Conservation (phyloP, 1,140 invertebrate species). For the Zaprionus davidi region DNA sequence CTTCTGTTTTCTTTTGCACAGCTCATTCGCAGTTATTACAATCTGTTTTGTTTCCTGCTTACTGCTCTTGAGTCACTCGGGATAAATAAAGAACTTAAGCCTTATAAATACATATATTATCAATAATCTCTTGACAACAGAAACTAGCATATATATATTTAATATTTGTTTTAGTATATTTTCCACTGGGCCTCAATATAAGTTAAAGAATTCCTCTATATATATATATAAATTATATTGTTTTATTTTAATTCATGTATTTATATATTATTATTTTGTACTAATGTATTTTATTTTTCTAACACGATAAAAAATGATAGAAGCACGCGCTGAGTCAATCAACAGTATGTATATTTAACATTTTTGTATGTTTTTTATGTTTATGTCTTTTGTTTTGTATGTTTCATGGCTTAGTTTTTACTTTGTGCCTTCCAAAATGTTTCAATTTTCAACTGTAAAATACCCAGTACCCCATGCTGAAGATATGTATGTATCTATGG, state of each 20-base stretch:
- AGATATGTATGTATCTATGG: not conserved
- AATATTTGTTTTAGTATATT: no score
- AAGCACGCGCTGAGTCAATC: slow-evolving; percentile 6
- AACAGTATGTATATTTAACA: slow-evolving; percentile 23
- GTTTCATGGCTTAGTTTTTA: slow-evolving; percentile 1
- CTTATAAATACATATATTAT: no score
- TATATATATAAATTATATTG: not conserved
- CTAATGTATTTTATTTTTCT: slow-evolving; percentile 14
- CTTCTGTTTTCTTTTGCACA: not conserved
- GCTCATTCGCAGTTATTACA: not conserved
- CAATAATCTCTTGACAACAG: no score
- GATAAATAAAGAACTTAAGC: no score
- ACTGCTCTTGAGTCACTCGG: no score
- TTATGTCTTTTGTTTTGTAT: not conserved
- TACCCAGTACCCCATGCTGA: not conserved
- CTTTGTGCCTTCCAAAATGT: not conserved
- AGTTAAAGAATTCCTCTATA: not conserved
- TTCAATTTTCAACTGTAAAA: not conserved
- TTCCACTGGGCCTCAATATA: no score
- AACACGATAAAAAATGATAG: not conserved
- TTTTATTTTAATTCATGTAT: not conserved
- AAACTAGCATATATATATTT: no score
- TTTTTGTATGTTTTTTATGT: slow-evolving; percentile 6
- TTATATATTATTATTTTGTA: slow-evolving; percentile 23
- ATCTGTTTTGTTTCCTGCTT: no score